Percentiles rank a stretch among this genome's conserved stretches.
Conservation (phyloP, 1,140 invertebrate genomes). For the Maniola jurtina region DNA sequence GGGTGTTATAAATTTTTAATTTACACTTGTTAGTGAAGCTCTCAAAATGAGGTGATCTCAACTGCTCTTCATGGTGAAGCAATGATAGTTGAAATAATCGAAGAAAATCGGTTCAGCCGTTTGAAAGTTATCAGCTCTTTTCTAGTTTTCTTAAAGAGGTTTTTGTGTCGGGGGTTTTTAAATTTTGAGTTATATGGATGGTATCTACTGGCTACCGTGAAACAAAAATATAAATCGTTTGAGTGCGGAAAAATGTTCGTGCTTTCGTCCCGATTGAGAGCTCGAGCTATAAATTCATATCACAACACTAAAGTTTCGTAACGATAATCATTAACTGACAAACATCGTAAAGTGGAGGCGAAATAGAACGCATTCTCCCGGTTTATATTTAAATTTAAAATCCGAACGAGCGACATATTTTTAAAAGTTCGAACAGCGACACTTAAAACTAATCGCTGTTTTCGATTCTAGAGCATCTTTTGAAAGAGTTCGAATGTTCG, state of each 20-base stretch:
- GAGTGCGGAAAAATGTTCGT: slow-evolving; percentile 10
- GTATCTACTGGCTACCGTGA: background rate
- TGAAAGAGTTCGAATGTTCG: slow-evolving; percentile 69
- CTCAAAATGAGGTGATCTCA: too few species aligned
- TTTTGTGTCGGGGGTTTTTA: too few species aligned
- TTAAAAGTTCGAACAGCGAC: slow-evolving; percentile 72
- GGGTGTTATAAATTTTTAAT: too few species aligned
- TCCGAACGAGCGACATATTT: slow-evolving; percentile 70
- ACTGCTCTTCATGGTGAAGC: too few species aligned
- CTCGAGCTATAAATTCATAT: slow-evolving; percentile 54
- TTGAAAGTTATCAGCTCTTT: too few species aligned
- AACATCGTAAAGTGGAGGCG: slow-evolving; percentile 68
- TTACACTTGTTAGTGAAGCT: too few species aligned
- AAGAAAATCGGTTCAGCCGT: too few species aligned
- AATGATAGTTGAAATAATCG: too few species aligned
- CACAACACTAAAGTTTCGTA: slow-evolving; percentile 60
- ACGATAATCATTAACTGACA: slow-evolving; percentile 71
- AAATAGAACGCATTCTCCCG: slow-evolving; percentile 70
- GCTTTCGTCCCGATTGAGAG: slow-evolving; percentile 19
- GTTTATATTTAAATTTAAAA: slow-evolving; percentile 72
- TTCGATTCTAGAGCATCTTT: slow-evolving; percentile 68
- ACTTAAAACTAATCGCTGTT: slow-evolving; percentile 73
- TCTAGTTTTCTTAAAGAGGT: too few species aligned
- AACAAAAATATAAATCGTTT: slow-evolving; percentile 7
- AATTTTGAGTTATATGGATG: background rate